A percentile compares a stretch with the other conserved stretches of the same genome.
Evolutionary conservation across 2,888 invertebrate species (phyloP).

Genomic region (Arrhopalites spinosus): DNA sequence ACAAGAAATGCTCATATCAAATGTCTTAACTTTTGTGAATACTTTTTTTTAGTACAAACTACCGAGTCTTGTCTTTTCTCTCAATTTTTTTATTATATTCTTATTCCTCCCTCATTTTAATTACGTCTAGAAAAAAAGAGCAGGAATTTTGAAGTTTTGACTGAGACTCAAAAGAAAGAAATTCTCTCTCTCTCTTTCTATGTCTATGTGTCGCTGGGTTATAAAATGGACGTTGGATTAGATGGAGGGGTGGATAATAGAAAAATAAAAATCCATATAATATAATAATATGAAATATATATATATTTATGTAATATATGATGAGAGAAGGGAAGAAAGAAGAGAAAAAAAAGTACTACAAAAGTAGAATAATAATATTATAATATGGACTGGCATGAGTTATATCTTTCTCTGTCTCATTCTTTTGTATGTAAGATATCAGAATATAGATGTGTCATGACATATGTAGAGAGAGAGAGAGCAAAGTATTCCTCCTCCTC

Average conservation of each 20-base stretch:
- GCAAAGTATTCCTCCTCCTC: background rate
- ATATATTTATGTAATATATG: background rate
- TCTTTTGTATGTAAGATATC: no score
- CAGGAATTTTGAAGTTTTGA: background rate
- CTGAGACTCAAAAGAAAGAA: no score
- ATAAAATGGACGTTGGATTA: background rate
- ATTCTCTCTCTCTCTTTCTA: background rate
- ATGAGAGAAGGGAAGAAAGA: constrained; percentile 5
- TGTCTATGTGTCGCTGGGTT: background rate
- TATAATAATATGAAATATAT: background rate
- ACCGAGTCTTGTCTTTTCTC: background rate
- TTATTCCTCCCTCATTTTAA: background rate
- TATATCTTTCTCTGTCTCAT: background rate
- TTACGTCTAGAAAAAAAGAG: background rate
- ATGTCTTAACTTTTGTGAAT: background rate
- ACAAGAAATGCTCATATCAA: background rate
- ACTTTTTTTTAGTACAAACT: background rate
- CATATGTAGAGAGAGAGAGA: background rate
- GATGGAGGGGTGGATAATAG: background rate
- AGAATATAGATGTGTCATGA: background rate
- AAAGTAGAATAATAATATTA: background rate
- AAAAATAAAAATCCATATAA: background rate
- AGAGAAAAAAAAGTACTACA: no score
- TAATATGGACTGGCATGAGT: background rate
- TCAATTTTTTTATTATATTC: background rate